Base-by-base conservation (phyloP, 1,140 invertebrate genomes). In the Drosophila parvula region DNA sequence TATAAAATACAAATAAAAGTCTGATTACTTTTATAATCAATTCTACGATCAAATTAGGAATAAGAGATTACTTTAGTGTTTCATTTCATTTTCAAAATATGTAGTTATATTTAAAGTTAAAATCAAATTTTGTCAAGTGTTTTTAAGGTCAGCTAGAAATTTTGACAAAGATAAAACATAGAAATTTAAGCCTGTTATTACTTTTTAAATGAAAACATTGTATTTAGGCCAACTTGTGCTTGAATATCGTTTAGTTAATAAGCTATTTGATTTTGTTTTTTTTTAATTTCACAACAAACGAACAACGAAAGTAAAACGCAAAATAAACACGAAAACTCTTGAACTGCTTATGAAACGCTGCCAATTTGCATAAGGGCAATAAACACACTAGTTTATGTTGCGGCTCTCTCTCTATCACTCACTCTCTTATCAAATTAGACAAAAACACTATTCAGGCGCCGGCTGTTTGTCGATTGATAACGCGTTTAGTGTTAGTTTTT, bases 391-490 rank as follows among this genome's bases (percentile, higher is more conserved):
- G 22, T 40, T 40, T 68, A 59, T 61, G 45, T 30, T 48, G 12
- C 16, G 11, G 12, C 12, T 30, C n/a, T 14, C 14, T 11, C 48
- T 28, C 45, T 10, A 4, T 2, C 12, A 14, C 28, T 9, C 18
- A n/a, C 36, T 53, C 32, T 28, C 40, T 71, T 73, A 73, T 73
- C 69, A 73, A 61, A 62, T 16, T 47, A 36, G 27, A 18, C 30
- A 30, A 36, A 11, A 41, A 10, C 64, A 69, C 48, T 41, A 38
- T 70, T 38, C 41, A 51, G 28, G 11, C 55, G 22, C 32, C 36
- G 40, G 43, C 63, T 68, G n/a, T 11, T 69, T 40, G 34, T 50
- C n/a, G 32, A 55, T 36, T 75, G 71, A 65, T 65, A 57, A 48
- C 45, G 38, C 51, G 60, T 12, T 22, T 5, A 27, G 34, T 27